phyloP scores from a whole-genome alignment of 2,888 invertebrate species.

The Drosophila nigricruria region DNA sequence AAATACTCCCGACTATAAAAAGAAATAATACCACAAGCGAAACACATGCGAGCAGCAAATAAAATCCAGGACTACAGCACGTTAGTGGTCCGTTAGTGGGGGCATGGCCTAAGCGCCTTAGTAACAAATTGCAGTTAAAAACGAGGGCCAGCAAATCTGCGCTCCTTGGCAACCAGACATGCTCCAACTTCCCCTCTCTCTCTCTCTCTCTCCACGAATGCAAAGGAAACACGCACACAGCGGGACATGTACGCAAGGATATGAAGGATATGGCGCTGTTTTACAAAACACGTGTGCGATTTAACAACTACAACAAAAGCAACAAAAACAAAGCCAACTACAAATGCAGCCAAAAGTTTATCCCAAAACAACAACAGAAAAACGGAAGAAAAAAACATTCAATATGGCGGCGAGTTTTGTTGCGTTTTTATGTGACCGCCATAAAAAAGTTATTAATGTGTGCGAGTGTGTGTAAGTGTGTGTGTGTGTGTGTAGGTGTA shows the following conservation, averaged over 20 bases:
- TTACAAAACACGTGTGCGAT: conserved; percentile 78
- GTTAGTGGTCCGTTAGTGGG: neutral
- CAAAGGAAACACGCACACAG: conserved; percentile 38
- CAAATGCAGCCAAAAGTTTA: conserved; percentile 43
- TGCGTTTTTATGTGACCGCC: conserved; percentile 73
- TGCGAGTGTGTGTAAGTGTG: conserved; percentile 21
- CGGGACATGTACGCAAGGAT: conserved; percentile 63
- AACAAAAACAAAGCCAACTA: conserved; percentile 39
- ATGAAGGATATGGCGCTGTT: conserved; percentile 72
- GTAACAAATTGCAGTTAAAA: conserved; percentile 77
- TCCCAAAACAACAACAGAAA: neutral
- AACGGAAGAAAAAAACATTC: conserved; percentile 33
- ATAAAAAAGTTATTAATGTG: conserved; percentile 79
- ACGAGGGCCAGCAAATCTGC: conserved; percentile 60
- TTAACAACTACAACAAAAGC: conserved; percentile 70
- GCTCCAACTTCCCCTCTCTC: neutral
- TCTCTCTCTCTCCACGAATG: neutral
- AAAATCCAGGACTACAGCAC: conserved; percentile 55
- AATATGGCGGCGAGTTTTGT: conserved; percentile 68
- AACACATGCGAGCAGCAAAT: conserved; percentile 57
- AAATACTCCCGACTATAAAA: conserved; percentile 66
- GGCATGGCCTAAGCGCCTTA: conserved; percentile 61
- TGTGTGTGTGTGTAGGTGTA: conserved; percentile 10
- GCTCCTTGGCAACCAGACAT: conserved; percentile 24
- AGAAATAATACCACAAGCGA: conserved; percentile 50